Percentiles rank a stretch among this genome's conserved stretches.
Evolutionary conservation across 2,113 vertebrate species (phyloP).

Genomic region (Actenoides lindsayi): DNA sequence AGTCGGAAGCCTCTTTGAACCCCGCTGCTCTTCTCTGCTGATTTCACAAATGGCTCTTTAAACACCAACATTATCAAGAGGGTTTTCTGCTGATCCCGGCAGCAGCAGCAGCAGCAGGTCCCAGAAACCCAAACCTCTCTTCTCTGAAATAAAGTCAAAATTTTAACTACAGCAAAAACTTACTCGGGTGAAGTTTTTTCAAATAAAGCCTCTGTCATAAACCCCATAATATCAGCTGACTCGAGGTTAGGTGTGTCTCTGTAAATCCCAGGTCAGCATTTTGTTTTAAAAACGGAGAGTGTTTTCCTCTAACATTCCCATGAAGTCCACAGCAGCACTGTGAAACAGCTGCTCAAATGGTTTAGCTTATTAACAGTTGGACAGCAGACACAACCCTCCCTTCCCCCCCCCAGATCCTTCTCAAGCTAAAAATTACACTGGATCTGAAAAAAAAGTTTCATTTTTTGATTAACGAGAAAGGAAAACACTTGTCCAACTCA

Average conservation of each 20-base stretch:
- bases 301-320: neutral
- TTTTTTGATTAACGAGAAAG: neutral
- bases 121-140: neutral
- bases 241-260: neutral
- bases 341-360: neutral
- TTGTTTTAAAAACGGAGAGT: neutral
- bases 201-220: neutral
- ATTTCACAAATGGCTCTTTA: neutral
- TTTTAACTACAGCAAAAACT: neutral
- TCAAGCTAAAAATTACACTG: neutral
- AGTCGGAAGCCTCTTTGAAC: neutral
- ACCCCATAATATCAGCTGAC: neutral
- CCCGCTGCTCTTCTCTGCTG: neutral
- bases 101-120: neutral
- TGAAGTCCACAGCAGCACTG: neutral
- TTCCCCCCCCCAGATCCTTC: neutral
- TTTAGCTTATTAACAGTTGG: neutral
- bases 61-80: neutral
- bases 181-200: neutral
- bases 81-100: neutral
- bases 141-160: neutral
- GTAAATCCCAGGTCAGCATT: neutral
- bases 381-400: rapidly evolving
- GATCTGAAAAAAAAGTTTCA: neutral
- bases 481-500: neutral